Conservation (phyloP, 2,888 invertebrate species). For the Ichneumon xanthorius region DNA sequence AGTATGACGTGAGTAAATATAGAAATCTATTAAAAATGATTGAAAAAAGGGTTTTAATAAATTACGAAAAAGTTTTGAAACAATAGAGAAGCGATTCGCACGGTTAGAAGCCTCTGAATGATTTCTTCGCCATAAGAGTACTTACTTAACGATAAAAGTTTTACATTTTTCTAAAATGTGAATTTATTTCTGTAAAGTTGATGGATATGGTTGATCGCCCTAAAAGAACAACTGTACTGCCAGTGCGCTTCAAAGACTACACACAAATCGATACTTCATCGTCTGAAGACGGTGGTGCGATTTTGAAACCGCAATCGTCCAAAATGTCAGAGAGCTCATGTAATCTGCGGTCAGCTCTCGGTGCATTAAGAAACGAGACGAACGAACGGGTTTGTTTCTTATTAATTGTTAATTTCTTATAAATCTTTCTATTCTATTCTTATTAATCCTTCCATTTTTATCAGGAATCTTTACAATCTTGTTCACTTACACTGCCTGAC, state of each 20-base stretch:
- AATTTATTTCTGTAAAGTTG: not conserved
- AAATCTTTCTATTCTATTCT: no score
- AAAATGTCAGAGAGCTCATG: not conserved
- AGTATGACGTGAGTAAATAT: no score
- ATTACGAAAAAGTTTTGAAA: no score
- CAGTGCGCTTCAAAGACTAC: conserved; percentile 9
- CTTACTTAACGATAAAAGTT: not conserved
- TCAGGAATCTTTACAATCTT: no score
- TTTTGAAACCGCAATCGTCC: not conserved
- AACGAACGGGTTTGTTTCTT: not conserved
- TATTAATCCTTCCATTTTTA: no score
- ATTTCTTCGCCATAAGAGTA: no score
- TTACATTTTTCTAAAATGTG: not conserved
- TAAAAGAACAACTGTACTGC: not conserved
- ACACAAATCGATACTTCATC: not conserved
- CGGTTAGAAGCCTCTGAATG: no score
- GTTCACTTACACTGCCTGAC: not conserved
- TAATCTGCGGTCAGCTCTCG: conserved; percentile 1
- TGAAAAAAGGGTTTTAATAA: no score
- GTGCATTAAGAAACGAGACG: not conserved
- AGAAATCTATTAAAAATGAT: no score
- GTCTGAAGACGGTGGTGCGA: not conserved
- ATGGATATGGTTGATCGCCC: conserved; percentile 4
- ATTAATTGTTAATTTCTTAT: not conserved
- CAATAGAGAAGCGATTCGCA: no score